Base-by-base conservation (phyloP, 2,888 invertebrate species). In the Pseudococcus jackbeardsleyi region DNA sequence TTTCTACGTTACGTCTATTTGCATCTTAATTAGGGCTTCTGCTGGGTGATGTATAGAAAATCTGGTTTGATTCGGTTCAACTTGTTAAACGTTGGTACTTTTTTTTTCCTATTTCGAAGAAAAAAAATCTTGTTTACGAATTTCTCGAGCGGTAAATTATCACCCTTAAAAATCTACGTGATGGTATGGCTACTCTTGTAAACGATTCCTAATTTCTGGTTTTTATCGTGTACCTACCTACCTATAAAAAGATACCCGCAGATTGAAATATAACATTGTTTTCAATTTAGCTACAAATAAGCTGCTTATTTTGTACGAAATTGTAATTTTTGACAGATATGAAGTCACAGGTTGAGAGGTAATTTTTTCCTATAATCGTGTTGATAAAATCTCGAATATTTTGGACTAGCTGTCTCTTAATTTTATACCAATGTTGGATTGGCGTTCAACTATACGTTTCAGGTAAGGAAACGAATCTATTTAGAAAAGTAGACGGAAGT, bases 11-110 rank as follows among this genome's bases (percentile, higher is more conserved):
- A 39, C 33, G 77, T 77, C 64, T 77, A 77, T 77, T 77, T 77
- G 77, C 77, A 77, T 77, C 77, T 77, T 77, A 77, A 77, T 77
- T 77, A 77, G 77, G 77, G 77, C 77, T 77, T 77, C 77, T 77
- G 77, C 77, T 77, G 77, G 26, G 39, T 77, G 77, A 77, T 77
- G 77, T 39, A 77, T 77, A 77, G 77, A 77, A 77, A 77, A 39
- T 39, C 26, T 39, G 17, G 33, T 77, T 39, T 77, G 77, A 77
- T 77, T 17, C 22, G 50, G 50, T 50, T 50, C 50, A 77, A 77
- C 33, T 77, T 77, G 77, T 77, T 77, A 22, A 15, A 17, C 39
- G 22, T 39, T 17, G 22, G 4, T 39, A 77, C 26, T 3, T 7
- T 39, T 50, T 50, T 50, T 50, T 50, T 46, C 46, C 0, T 46